Evolutionary conservation across 2,888 invertebrate species (phyloP).

Genomic region (Colostygia pectinataria): DNA sequence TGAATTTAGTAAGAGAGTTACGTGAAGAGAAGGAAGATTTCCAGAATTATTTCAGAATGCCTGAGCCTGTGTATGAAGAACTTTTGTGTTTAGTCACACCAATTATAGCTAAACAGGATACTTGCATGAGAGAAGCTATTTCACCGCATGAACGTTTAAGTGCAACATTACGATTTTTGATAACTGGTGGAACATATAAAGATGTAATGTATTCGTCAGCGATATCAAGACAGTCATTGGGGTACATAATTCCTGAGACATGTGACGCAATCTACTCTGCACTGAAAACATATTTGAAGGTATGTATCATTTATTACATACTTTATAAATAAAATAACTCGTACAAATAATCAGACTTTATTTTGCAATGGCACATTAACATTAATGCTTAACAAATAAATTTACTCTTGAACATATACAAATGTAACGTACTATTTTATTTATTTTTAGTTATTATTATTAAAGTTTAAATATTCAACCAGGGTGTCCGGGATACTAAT

Average conservation of each 20-base stretch:
- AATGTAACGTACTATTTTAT: constrained; percentile 18
- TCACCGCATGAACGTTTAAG: constrained; percentile 25
- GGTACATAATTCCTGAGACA: constrained; percentile 24
- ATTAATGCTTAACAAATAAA: constrained; percentile 25
- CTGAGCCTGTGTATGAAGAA: constrained; percentile 11
- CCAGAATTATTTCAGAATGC: constrained; percentile 14
- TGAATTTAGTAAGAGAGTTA: constrained; percentile 28
- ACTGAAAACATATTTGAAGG: constrained; percentile 21
- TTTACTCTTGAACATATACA: constrained; percentile 25
- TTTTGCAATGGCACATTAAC: constrained; percentile 20
- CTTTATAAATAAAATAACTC: constrained; percentile 21
- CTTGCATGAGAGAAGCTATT: constrained; percentile 27
- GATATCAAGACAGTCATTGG: constrained; percentile 13
- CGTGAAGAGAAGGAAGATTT: constrained; percentile 11
- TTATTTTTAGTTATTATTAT: constrained; percentile 22
- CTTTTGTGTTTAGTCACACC: constrained; percentile 19
- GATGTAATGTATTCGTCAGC: constrained; percentile 13
- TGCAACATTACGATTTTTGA: constrained; percentile 24
- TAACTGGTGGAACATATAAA: constrained; percentile 21
- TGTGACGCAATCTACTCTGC: constrained; percentile 15
- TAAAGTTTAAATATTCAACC: constrained; percentile 23
- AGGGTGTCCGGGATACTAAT: constrained; percentile 21
- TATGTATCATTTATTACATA: constrained; percentile 21
- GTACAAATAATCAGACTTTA: constrained; percentile 17
- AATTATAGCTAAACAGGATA: constrained; percentile 27